A percentile compares a stretch with the other conserved stretches of the same genome.
Evolutionary conservation across 1,140 invertebrate genomes (phyloP).

Genomic region (Drosophila suzukii): DNA sequence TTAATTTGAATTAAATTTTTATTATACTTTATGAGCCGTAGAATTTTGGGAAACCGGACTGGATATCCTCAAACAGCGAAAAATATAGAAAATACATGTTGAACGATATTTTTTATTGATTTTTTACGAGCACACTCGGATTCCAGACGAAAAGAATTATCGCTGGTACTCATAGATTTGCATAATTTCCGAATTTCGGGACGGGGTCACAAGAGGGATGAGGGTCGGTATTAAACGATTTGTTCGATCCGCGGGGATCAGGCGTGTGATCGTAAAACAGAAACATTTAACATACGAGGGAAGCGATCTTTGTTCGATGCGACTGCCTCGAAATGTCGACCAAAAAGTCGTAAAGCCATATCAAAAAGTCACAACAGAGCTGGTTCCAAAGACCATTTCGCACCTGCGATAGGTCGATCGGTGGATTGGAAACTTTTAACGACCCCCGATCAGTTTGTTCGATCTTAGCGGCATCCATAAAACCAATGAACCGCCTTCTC

Average conservation of each 20-base stretch:
- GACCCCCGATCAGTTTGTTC: constrained; percentile 37
- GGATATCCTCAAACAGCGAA: constrained; percentile 14
- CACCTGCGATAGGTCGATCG: constrained; percentile 55
- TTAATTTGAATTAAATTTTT: constrained; percentile 74
- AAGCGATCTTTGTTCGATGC: constrained; percentile 15
- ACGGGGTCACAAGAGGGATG: constrained; percentile 30
- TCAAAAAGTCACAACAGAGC: constrained; percentile 54
- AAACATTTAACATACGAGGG: constrained; percentile 43
- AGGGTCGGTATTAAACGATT: constrained; percentile 66
- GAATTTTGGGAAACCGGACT: constrained; percentile 35
- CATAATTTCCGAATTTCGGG: constrained; percentile 45
- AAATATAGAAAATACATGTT: constrained; percentile 41
- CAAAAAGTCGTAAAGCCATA: constrained; percentile 73
- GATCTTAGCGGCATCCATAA: constrained; percentile 32
- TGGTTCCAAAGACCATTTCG: constrained; percentile 61
- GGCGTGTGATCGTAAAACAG: constrained; percentile 71
- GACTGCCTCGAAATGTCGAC: constrained; percentile 49
- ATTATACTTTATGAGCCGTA: constrained; percentile 62
- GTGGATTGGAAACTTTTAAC: constrained; percentile 55
- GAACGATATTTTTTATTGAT: constrained; percentile 58
- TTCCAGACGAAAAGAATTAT: constrained; percentile 60
- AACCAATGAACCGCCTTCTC: constrained; percentile 45
- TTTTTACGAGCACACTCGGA: constrained; percentile 63
- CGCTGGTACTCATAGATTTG: constrained; percentile 43
- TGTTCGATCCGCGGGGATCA: constrained; percentile 47